Conservation (phyloP, 64 coral and sea anemone genomes). For the Montipora sp. region DNA sequence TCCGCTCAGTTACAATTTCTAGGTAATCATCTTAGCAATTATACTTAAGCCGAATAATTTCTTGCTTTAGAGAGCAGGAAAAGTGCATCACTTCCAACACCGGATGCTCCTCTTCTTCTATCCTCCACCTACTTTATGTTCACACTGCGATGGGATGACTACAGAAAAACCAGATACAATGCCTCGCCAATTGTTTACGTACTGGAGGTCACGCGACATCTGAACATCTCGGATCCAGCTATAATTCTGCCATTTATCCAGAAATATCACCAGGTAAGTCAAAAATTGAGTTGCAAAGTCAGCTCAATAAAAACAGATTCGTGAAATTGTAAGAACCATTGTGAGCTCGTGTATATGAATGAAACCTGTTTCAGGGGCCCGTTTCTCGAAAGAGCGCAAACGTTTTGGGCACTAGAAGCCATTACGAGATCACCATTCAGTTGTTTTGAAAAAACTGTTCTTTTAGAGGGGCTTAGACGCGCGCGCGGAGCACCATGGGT, state of each 20-base stretch:
- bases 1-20: too few species aligned
- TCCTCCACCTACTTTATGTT: neutral
- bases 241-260: conserved; percentile 36
- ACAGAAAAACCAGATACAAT: neutral
- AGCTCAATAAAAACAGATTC: too few species aligned
- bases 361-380: too few species aligned
- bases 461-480: too few species aligned
- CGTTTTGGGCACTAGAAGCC: too few species aligned
- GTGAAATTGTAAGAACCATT: too few species aligned
- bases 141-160: conserved; percentile 40
- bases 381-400: too few species aligned
- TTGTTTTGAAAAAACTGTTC: too few species aligned
- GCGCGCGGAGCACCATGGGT: too few species aligned
- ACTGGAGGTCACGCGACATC: conserved; percentile 32
- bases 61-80: neutral
- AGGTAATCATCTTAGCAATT: too few species aligned
- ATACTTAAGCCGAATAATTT: neutral
- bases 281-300: neutral
- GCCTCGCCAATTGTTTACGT: conserved; percentile 7
- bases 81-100: neutral
- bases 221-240: conserved; percentile 26
- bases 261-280: conserved; percentile 51
- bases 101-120: conserved; percentile 29
- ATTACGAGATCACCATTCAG: too few species aligned
- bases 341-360: too few species aligned